Evolutionary conservation across 2,888 invertebrate genomes (phyloP), one percentile per base, ranked within the genome.

Genomic region (Nematopogon swammerdamellus): DNA sequence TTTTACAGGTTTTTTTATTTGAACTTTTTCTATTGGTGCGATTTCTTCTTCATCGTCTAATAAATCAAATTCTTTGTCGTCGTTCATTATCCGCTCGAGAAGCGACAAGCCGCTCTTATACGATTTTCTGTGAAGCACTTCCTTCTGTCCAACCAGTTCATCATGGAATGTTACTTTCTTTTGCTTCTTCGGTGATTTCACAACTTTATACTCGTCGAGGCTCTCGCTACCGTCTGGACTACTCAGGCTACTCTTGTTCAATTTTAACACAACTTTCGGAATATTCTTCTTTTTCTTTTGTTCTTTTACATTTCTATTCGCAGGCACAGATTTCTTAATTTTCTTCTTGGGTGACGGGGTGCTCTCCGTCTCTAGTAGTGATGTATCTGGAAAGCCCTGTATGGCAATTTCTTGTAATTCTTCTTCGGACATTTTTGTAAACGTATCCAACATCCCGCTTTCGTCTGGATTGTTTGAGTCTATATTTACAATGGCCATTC

Each of bases 401-500:
- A 73, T 57, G 30, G 72, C 73, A 55, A 79, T 71, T 59, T 75
- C 62, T 55, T 72, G 75, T 2, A 79, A 57, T 55, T 77, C 76
- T 55, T 75, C 74, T 1, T 68, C 65, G 47, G 76, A 74, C 58
- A 79, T 70, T 53, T 58, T 74, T 18, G 71, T 65, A 50, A 76
- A 75, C 17, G 73, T 65, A 14, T 71, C 66, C 17, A 69, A 67
- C 53, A 77, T 72, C n/a, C 62, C 53, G 55, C 75, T 72, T 54
- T 60, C 69, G 51, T 55, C 53, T 45, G 61, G n/a, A 20, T 52
- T 47, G 20, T 55, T 58, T 30, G 67, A 58, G 19, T 63, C 59
- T 14, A 77, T 67, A 59, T 71, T 73, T 47, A 77, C 57, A 18
- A 79, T 72, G 49, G 75, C 68, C 72, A 79, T 75, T 42, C 77